A percentile compares a stretch with the other conserved stretches of the same genome.
Evolutionary conservation across 2,888 invertebrate genomes (phyloP).

Genomic region (Antitype chi): DNA sequence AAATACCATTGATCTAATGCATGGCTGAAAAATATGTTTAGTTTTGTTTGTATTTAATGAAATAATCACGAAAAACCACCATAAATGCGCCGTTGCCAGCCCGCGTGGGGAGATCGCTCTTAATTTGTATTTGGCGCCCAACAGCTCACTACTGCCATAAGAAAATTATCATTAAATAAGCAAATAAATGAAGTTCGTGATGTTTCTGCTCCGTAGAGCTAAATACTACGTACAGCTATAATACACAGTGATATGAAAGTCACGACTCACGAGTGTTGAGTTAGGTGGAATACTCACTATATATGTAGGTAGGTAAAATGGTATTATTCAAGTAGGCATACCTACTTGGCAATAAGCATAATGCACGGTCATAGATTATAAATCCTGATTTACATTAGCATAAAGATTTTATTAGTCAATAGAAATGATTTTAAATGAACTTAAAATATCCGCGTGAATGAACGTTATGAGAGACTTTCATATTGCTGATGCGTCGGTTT

Average conservation of each 20-base stretch:
- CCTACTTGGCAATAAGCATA: constrained; percentile 10
- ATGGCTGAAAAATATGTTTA: no score
- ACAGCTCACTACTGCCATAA: constrained; percentile 3
- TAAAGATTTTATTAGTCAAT: background rate
- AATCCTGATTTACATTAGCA: background rate
- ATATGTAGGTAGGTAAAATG: background rate
- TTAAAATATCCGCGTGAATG: constrained; percentile 24
- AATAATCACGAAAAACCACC: no score
- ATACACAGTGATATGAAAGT: constrained; percentile 41
- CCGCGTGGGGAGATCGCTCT: no score
- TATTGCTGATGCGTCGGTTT: constrained; percentile 44
- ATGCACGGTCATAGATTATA: background rate
- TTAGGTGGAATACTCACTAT: constrained; percentile 6
- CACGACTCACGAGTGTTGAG: constrained; percentile 49
- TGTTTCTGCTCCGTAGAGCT: constrained; percentile 39
- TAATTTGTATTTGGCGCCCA: constrained; percentile 23
- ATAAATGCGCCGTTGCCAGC: no score
- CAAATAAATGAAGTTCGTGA: constrained; percentile 48
- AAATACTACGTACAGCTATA: constrained; percentile 26
- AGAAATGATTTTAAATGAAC: constrained; percentile 13
- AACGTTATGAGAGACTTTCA: constrained; percentile 62
- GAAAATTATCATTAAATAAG: constrained; percentile 11
- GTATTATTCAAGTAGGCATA: constrained; percentile 2
- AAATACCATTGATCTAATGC: no score
- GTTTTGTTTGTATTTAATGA: no score